Evolutionary conservation across 2,797 vertebrate genomes (phyloP), one percentile per base, ranked within the genome.

Genomic region (Manis crassicaudata): DNA sequence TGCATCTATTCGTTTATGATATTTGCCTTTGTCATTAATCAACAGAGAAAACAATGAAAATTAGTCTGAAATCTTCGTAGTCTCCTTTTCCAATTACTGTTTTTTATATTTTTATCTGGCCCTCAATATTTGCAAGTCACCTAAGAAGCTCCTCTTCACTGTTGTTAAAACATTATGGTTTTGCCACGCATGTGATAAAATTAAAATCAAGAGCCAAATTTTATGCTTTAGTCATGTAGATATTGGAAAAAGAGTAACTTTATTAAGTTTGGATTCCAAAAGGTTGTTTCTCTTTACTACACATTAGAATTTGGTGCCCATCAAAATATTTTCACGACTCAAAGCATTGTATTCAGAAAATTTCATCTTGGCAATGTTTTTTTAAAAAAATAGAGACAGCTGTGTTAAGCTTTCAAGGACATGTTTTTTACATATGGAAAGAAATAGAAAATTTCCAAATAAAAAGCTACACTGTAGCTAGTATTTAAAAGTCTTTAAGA

Each of bases 401-500:
- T 82, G 9, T 65, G 18, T 93, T 95, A 52, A 83, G 85, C 68
- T 91, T 90, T 67, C 46, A 84, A 8, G 77, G 43, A 81, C 50
- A n/a, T 37, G 16, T 29, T 76, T 95, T 95, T 90, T 52, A 93
- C 8, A 3, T 58, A 63, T 88, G 77, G 83, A 35, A 81, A 93
- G 65, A 96, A 79, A 88, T n/a, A 80, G 75, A 91, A 96, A 91
- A 60, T 88, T 90, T 90, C 88, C 23, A 96, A 97, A 96, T 93
- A 58, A 90, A 97, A 98, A 95, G 0, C 60, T 23, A 27, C n/a
- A 2, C 76, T 73, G 1, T 68, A 88, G 54, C 94, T 97, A 95
- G 87, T 96, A 96, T 97, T 96, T 92, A 94, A 94, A 90, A 67
- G 95, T 93, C 76, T 90, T 97, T 97, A 91, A 93, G 95, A 96